Evolutionary conservation across 2,113 vertebrate species (phyloP).

Genomic region (Pyxicephalus adspersus): DNA sequence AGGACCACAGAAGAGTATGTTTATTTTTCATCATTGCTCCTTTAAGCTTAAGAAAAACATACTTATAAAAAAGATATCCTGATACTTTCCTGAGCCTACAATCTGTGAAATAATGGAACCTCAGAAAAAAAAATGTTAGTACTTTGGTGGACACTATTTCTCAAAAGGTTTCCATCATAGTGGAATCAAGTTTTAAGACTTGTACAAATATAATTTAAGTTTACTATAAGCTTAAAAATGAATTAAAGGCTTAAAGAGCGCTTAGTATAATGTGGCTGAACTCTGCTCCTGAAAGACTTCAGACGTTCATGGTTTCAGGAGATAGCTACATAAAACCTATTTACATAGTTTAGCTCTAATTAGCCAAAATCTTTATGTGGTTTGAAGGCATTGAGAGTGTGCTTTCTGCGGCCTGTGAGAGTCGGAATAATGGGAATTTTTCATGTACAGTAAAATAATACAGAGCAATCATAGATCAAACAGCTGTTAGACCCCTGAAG

Average conservation of each 20-base stretch:
- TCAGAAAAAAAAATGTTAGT: conserved; percentile 9
- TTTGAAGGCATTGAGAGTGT: conserved; percentile 21
- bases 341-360: conserved; percentile 45
- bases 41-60: too few relatives aligned
- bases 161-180: conserved; percentile 24
- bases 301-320: conserved; percentile 34
- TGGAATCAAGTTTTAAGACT: conserved; percentile 31
- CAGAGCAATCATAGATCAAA: neutral
- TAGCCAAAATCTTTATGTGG: conserved; percentile 30
- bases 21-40: too few relatives aligned
- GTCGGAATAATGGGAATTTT: neutral
- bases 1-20: too few relatives aligned
- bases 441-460: neutral
- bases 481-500: neutral
- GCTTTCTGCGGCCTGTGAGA: neutral
- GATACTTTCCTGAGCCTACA: too few relatives aligned
- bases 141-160: conserved; percentile 22
- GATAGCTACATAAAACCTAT: conserved; percentile 34
- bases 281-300: conserved; percentile 35
- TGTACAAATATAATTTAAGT: conserved; percentile 32
- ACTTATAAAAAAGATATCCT: too few relatives aligned
- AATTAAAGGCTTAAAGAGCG: conserved; percentile 33
- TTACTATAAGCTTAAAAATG: conserved; percentile 32
- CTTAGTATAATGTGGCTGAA: conserved; percentile 39
- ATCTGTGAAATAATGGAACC: too few relatives aligned